Conservation (phyloP, 1,140 invertebrate genomes). For the Drosophila gunungcola region DNA sequence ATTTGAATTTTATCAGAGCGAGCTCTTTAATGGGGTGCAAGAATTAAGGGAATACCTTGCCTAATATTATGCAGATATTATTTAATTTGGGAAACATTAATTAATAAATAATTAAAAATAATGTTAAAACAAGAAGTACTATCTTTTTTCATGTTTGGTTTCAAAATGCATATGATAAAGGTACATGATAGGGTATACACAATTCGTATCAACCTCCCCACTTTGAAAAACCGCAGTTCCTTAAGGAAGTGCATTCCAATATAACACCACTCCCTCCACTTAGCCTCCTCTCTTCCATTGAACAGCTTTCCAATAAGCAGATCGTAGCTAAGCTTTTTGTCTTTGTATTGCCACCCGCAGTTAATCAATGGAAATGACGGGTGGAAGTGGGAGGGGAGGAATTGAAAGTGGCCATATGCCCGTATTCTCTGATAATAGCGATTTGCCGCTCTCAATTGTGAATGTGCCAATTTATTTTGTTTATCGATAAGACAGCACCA, state of each 20-base stretch:
- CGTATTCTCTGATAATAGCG: conserved; percentile 18
- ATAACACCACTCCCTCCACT: not conserved
- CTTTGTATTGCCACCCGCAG: conserved; percentile 8
- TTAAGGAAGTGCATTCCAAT: conserved; percentile 25
- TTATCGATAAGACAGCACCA: conserved; percentile 19
- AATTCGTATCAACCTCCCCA: not conserved
- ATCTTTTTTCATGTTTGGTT: too few relatives aligned
- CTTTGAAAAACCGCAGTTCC: conserved; percentile 10
- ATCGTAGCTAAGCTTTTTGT: conserved; percentile 15
- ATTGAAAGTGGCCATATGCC: conserved; percentile 22
- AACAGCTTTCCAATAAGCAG: conserved; percentile 17
- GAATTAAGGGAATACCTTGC: too few relatives aligned
- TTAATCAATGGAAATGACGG: conserved; percentile 7
- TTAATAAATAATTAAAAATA: too few relatives aligned
- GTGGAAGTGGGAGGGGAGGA: not conserved
- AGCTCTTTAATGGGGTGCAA: too few relatives aligned
- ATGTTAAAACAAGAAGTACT: too few relatives aligned
- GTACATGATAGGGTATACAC: not conserved
- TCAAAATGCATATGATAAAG: too few relatives aligned
- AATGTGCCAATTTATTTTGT: conserved; percentile 23
- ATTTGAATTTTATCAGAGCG: too few relatives aligned
- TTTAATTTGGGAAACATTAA: too few relatives aligned
- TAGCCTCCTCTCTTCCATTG: not conserved
- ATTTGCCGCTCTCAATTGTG: conserved; percentile 9
- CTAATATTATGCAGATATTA: not conserved